Base-by-base conservation (phyloP, 2,113 vertebrate species). In the Neolamprologus tretocephalus region DNA sequence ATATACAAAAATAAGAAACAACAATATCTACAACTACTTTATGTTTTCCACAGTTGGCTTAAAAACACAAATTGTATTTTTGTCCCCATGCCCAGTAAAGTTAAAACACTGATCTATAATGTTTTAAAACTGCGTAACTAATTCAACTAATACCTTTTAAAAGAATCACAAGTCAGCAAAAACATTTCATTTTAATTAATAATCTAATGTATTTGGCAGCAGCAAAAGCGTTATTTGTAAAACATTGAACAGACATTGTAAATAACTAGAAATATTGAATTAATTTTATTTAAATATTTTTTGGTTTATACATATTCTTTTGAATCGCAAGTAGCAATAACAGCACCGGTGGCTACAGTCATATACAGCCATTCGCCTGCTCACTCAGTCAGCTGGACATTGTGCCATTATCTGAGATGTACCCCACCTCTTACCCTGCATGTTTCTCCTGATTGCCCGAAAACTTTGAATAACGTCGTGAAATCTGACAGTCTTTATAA, bases 351-450 rank as follows among this genome's bases (percentile, higher is more conserved):
- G 63, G 63, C 63, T 68, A 0, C 35, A 21, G 11, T 66, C 10
- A 66, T 10, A 66, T 68, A 42, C 35, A 71, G 35, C 11, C 63
- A 71, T 71, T 42, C 1, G 0, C n/a, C 66, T 42, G 37, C 37
- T 45, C 8, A 45, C 66, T 73, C 66, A 68, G 63, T 68, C 19
- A 3, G 33, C 10, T 68, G 33, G 63, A 21, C 4, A 40, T 21
- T 68, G 35, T 68, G 61, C 19, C 61, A n/a, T n/a, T 71, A 16
- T 73, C 66, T 73, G 37, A 45, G 13, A 42, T 73, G 21, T 45
- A 17, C 37, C 21, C 8, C 21, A 14, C 2, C 40, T 73, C 40
- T 0, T 9, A 17, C 21, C 13, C 1, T 17, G 40, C 40, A 73
- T 10, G 3, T 73, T 71, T 71, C 66, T 42, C 37, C 7, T 16